Evolutionary conservation across 2,888 invertebrate genomes (phyloP), one percentile per base, ranked within the genome.

Genomic region (Watsonalla cultraria): DNA sequence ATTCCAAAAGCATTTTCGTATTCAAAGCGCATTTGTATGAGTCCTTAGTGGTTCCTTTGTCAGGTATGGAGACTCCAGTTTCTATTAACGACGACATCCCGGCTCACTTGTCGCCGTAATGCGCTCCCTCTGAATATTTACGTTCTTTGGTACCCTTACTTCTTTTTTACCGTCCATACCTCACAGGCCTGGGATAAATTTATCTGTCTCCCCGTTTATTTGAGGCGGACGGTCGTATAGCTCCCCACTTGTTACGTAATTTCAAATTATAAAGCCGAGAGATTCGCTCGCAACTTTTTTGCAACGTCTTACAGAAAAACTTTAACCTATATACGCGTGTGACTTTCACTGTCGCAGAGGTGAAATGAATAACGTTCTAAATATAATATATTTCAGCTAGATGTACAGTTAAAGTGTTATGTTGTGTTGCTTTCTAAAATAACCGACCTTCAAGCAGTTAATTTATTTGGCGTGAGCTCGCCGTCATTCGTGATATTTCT

Each of bases 391-490:
- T 64, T 59, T 57, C 9, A 56, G 54, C 56, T 55, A 56, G 51
- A 9, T 52, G 34, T 46, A 52, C 15, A 34, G 54, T 49, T 58
- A 59, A 59, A 46, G 51, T 45, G 35, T 53, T 48, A 52, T 45
- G 47, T 34, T 51, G 13, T 35, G 34, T 51, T 58, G 68, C 70
- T 76, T 72, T 73, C 76, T 62, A 67, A 78, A 80, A 80, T 80
- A 80, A 71, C 70, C 46, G 78, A 72, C 82, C 82, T 82, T 82
- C 74, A 60, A 54, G 57, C 51, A 51, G 58, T 65, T 70, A 69
- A 76, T 80, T 78, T 74, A 76, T 78, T 78, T 79, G 75, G 76
- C 76, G 71, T 78, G 64, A 65, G 68, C 63, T 57, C 63, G 60
- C 56, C 58, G 60, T 63, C 64, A 58, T 56, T 48, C 39, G 45